Evolutionary conservation across 2,888 invertebrate genomes (phyloP), one percentile per base, ranked within the genome.

Genomic region (Yponomeuta plumbellus): DNA sequence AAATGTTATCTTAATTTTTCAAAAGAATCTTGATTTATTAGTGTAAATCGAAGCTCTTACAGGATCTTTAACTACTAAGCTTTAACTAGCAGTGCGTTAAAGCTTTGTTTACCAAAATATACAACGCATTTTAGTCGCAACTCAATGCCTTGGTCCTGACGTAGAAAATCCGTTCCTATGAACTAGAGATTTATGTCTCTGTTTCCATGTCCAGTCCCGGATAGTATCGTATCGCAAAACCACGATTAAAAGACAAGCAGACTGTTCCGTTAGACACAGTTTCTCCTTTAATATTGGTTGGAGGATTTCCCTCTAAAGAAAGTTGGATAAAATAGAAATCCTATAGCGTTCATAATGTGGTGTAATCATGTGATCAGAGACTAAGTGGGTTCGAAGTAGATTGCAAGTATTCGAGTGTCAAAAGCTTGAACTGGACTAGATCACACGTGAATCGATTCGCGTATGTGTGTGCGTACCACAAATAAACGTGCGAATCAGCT

Each of bases 261-360:
- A 61, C 17, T n/a, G 34, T 23, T 23, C 17, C 61, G 34, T 44
- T 21, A 40, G 63, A 40, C 22, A 61, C 22, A 61, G 44, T 66
- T 61, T 61, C 66, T 44, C 66, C 56, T 66, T 66, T 65, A 61
- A 39, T 66, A 61, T 61, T 52, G 56, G 23, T 70, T 67, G 73
- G 20, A 52, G 40, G 63, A 63, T 63, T 63, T 63, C 22, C 63
- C 63, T 20, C 63, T 26, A 3, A 71, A 26, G 75, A 76, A 76
- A 76, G 76, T 70, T 70, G 70, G 69, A 73, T 72, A 67, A 73
- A 75, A 70, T 74, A 76, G 75, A 76, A 76, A 76, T 74, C 72
- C 67, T 70, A 58, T 39, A 57, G 26, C 63, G 20, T 40, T 44
- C 22, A 63, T 72, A 75, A 74, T 72, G 70, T 66, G 39, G 68